phyloP scores from a whole-genome alignment of 2,888 invertebrate genomes.

The Sesia apiformis region DNA sequence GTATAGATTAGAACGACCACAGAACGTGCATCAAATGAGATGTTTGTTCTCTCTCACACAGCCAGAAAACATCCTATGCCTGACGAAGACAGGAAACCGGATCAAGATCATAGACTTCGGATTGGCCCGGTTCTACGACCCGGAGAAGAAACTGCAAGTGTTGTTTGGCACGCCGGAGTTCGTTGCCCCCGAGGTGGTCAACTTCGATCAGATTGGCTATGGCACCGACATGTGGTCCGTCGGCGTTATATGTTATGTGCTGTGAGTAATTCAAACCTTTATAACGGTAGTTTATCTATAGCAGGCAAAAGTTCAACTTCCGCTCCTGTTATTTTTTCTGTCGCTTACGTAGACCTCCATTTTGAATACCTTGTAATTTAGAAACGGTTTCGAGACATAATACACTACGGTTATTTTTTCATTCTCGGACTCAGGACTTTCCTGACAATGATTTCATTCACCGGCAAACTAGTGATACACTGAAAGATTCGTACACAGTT shows the following conservation, averaged over 20 bases:
- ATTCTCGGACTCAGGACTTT: too few relatives aligned
- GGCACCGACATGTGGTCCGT: constrained; percentile 99
- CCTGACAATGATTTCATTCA: too few relatives aligned
- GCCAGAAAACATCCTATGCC: constrained; percentile 98
- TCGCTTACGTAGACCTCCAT: too few relatives aligned
- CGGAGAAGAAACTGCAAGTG: constrained; percentile 93
- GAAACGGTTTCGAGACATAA: too few relatives aligned
- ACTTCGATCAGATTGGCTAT: constrained; percentile 96
- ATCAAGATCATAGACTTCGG: constrained; percentile 99
- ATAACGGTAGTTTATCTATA: not conserved
- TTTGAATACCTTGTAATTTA: too few relatives aligned
- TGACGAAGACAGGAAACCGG: constrained; percentile 96
- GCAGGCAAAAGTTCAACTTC: not conserved
- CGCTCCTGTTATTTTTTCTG: too few relatives aligned
- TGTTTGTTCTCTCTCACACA: constrained; percentile 36
- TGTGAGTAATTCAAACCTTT: constrained; percentile 81
- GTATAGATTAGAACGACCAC: too few relatives aligned
- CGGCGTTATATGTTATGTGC: constrained; percentile 97
- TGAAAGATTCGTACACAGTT: too few relatives aligned
- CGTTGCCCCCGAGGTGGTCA: constrained; percentile 98
- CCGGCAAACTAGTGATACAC: too few relatives aligned
- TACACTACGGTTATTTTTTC: too few relatives aligned
- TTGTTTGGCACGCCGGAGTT: constrained; percentile 99
- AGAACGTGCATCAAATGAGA: not conserved
- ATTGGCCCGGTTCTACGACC: constrained; percentile 92